Evolutionary conservation across 2,113 vertebrate genomes (phyloP), one percentile per base, ranked within the genome.

Genomic region (Myrmecophaga tridactyla): DNA sequence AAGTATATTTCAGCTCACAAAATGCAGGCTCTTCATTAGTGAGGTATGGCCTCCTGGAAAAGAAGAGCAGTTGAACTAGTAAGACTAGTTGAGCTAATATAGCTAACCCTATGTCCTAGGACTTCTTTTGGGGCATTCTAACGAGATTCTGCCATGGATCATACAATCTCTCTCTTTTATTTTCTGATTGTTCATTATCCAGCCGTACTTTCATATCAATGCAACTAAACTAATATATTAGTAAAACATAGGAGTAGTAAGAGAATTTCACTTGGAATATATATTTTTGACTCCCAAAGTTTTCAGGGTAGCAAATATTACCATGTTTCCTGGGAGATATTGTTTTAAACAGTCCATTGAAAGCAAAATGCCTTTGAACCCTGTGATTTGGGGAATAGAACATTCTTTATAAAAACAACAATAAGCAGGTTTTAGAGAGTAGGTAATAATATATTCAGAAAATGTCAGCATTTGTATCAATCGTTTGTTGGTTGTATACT

Each of bases 1-100:
- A 23, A 80, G 20, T 63, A 9, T 85, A 72, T 96, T 96, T 93
- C 48, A 85, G 6, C 56, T 85, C 56, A 82, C 21, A 90, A 86
- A 84, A 81, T 77, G 13, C 14, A 77, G 82, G 7, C 88, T 93
- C 41, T 36, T 96, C 3, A 78, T 84, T 87, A 31, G 36, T 85
- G 46, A 23, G 4, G 6, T 62, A 75, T 81, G 1, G 67, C 88
- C 92, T 85, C 39, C 81, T 92, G 62, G 46, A 87, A 84, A 77
- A 62, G 62, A 76, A 65, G 36, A 62, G 21, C 34, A 65, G 29
- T 41, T 72, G 29, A 92, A 39, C 1, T 53, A 92, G 18, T 56
- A 60, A 78, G 56, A 78, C 73, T 41, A 60, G 29, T 41, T 72
- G 29, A 90, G 31, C 1, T 53, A 89, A 8, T 14, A n/a, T 60